These are phyloP conservation scores for Lutjanus campechanus DNA, from an alignment of 2,797 vertebrate species.

Conservation along the genomic window DNA sequence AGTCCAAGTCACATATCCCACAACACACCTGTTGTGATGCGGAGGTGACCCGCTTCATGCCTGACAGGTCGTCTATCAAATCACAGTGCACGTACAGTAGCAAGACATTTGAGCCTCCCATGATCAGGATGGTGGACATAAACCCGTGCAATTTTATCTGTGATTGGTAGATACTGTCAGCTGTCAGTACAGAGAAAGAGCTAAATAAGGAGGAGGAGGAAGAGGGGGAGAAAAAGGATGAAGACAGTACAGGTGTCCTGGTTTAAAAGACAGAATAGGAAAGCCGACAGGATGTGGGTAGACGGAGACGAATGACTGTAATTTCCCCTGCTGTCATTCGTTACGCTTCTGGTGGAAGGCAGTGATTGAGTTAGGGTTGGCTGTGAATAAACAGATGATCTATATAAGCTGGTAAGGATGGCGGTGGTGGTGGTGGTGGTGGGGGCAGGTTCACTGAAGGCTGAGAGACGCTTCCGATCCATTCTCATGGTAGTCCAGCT, in stretches of 20 bases:
- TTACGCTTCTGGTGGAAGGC: slow-evolving; percentile 79
- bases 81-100: not conserved
- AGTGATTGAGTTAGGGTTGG: slow-evolving; percentile 81
- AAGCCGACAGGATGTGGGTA: slow-evolving; percentile 37
- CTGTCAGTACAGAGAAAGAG: not conserved
- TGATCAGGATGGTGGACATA: not conserved
- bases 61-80: slow-evolving; percentile 25
- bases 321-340: slow-evolving; percentile 84
- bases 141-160: not conserved
- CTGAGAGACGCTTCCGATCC: slow-evolving; percentile 28
- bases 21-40: slow-evolving; percentile 72
- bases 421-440: not conserved
- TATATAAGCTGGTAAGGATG: slow-evolving; percentile 62
- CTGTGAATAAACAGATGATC: slow-evolving; percentile 77
- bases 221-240: not conserved
- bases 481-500: not conserved
- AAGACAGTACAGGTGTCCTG: slow-evolving; percentile 43
- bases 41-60: slow-evolving; percentile 34
- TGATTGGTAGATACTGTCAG: not conserved
- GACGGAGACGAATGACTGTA: slow-evolving; percentile 83
- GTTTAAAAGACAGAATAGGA: slow-evolving; percentile 41
- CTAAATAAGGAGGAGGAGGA: slow-evolving; percentile 2
- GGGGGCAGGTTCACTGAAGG: slow-evolving; percentile 33
- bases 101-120: not conserved
- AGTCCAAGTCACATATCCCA: slow-evolving; percentile 41